Evolutionary conservation across 2,797 vertebrate genomes (phyloP).

Genomic region (Sebastes steindachneri): DNA sequence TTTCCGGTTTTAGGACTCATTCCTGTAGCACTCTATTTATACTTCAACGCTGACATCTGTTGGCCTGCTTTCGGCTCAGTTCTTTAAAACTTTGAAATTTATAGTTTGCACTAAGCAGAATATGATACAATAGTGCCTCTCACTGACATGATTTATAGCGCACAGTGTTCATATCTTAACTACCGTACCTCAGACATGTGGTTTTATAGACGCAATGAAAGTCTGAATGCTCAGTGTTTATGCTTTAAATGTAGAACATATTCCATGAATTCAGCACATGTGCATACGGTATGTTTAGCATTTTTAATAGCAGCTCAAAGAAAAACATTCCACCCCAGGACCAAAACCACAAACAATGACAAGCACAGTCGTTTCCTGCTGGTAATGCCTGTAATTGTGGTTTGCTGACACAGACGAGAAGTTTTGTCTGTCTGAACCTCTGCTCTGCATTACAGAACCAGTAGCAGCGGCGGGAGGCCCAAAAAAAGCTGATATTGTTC

Average conservation of each 20-base stretch:
- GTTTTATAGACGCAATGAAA: background rate
- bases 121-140: background rate
- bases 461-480: conserved; percentile 35
- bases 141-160: background rate
- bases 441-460: conserved; percentile 74
- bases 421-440: conserved; percentile 29
- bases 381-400: conserved; percentile 44
- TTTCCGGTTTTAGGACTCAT: too few relatives aligned
- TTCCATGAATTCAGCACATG: background rate
- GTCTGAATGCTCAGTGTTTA: background rate
- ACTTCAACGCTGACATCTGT: background rate
- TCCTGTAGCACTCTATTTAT: background rate
- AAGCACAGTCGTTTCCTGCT: conserved; percentile 11
- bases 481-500: conserved; percentile 80
- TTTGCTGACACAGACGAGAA: conserved; percentile 41
- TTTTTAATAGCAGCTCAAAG: conserved; percentile 31
- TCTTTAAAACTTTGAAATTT: background rate
- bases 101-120: background rate
- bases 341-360: conserved; percentile 36
- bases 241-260: background rate
- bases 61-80: background rate
- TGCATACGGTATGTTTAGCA: background rate
- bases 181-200: background rate
- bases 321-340: conserved; percentile 28
- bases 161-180: background rate